Evolutionary conservation across 2,113 vertebrate genomes (phyloP), one percentile per base, ranked within the genome.

Genomic region (Prunella fulvescens): DNA sequence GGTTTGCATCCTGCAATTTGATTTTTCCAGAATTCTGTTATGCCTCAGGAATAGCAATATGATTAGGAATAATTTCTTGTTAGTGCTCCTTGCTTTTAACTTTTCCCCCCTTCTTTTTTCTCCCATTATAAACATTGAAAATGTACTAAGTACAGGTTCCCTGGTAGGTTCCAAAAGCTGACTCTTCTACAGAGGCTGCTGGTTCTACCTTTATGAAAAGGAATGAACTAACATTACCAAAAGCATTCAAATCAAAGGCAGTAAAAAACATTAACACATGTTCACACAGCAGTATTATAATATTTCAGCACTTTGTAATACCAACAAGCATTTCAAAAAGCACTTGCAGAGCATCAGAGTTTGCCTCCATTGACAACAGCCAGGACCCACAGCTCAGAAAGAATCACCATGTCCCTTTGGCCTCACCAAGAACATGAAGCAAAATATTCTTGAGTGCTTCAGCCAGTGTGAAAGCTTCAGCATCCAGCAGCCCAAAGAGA

Each of bases 1-100:
- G 56, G 84, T 95, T 96, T 97, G 90, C 96, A 97, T 98, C 96
- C 96, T 97, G 96, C 92, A 96, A 97, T 97, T 96, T 97, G 96
- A 96, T 97, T 98, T 96, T 97, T 93, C 92, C 81, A 95, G 94
- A 85, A 86, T 94, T 96, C 96, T 97, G 93, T 97, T 97, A 97
- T 61, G 77, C 78, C 89, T 91, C 80, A 76, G 72, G 90, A 97
- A 97, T 78, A 96, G 93, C 81, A 97, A 96, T 96, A 94, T 82
- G 69, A 97, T 96, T 90, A 96, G 58, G 56, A 96, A 76, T 76
- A 61, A 89, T 93, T 95, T 93, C 57, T 96, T 93, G 84, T 72
- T 66, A 70, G 61, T n/a, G 37, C 40, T 54, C 65, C 89, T 76
- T 84, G 29, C 76, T 84, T 95, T 86, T 74, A 89, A 82, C 24